A percentile compares a stretch with the other conserved stretches of the same genome.
phyloP scores from a whole-genome alignment of 1,140 invertebrate genomes.

The Achatina immaculata region DNA sequence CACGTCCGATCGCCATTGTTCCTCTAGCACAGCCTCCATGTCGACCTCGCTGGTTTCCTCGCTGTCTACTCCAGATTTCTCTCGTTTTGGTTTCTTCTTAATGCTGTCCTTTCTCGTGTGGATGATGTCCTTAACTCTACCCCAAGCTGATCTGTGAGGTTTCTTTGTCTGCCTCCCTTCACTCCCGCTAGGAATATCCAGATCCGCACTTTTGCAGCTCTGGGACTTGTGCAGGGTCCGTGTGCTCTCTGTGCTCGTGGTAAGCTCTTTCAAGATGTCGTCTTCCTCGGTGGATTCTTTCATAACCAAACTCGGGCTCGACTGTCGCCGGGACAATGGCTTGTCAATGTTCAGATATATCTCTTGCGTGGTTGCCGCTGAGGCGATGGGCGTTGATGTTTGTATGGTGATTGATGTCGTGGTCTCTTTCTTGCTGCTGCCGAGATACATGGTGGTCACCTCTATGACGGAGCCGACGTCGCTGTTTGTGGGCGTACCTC shows the following conservation, averaged over 20 bases:
- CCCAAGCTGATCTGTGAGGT: constrained; percentile 76
- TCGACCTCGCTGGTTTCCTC: constrained; percentile 59
- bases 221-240: constrained; percentile 50
- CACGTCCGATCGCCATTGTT: constrained; percentile 41
- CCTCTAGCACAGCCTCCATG: constrained; percentile 50
- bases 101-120: constrained; percentile 79
- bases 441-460: constrained; percentile 52
- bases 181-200: constrained; percentile 30
- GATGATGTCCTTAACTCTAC: constrained; percentile 81
- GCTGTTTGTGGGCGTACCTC: constrained; percentile 33
- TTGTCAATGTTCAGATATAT: constrained; percentile 52
- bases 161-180: constrained; percentile 52
- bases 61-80: constrained; percentile 28
- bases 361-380: constrained; percentile 29
- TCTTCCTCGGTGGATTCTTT: constrained; percentile 58
- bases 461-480: constrained; percentile 50
- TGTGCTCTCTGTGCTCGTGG: constrained; percentile 44
- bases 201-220: constrained; percentile 58
- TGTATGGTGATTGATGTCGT: constrained; percentile 38
- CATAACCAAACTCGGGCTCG: constrained; percentile 57
- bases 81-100: constrained; percentile 64
- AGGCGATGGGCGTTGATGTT: constrained; percentile 28
- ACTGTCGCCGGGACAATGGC: constrained; percentile 57
- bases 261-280: constrained; percentile 51
- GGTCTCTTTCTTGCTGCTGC: constrained; percentile 35